Evolutionary conservation across 2,797 vertebrate genomes (phyloP).

Genomic region (Myotis vivesi): DNA sequence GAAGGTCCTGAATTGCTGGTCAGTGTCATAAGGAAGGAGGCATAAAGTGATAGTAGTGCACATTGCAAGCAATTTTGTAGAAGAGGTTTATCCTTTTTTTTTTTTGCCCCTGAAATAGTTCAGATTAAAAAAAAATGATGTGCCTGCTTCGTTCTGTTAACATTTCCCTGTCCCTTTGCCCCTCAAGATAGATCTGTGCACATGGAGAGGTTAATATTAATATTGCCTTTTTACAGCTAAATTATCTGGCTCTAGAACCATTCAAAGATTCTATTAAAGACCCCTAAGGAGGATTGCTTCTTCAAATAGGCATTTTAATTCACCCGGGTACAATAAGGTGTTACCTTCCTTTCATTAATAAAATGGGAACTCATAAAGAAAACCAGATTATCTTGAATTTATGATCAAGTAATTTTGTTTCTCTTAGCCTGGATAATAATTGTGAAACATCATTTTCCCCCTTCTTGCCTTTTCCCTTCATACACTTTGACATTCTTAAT

Average conservation of each 20-base stretch:
- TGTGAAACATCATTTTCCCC: constrained; percentile 84
- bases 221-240: constrained; percentile 86
- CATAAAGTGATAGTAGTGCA: neutral
- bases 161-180: constrained; percentile 58
- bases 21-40: constrained; percentile 51
- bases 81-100: constrained; percentile 37
- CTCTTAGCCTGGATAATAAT: constrained; percentile 87
- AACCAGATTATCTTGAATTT: constrained; percentile 89
- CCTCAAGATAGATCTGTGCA: constrained; percentile 82
- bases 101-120: constrained; percentile 63
- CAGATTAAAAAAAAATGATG: constrained; percentile 58
- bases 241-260: constrained; percentile 86
- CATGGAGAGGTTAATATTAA: constrained; percentile 86
- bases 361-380: constrained; percentile 90
- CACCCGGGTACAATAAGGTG: constrained; percentile 88
- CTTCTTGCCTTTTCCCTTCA: constrained; percentile 81
- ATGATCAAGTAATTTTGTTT: constrained; percentile 90
- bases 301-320: constrained; percentile 88
- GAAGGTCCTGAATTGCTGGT: constrained; percentile 34
- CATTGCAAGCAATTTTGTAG: constrained; percentile 36
- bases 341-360: constrained; percentile 89
- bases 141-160: constrained; percentile 59
- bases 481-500: constrained; percentile 85
- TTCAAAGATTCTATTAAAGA: constrained; percentile 88
- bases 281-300: constrained; percentile 87